These are phyloP conservation scores for Strigamia maritima DNA, from an alignment of 2,888 invertebrate species.

Conservation along the genomic window DNA sequence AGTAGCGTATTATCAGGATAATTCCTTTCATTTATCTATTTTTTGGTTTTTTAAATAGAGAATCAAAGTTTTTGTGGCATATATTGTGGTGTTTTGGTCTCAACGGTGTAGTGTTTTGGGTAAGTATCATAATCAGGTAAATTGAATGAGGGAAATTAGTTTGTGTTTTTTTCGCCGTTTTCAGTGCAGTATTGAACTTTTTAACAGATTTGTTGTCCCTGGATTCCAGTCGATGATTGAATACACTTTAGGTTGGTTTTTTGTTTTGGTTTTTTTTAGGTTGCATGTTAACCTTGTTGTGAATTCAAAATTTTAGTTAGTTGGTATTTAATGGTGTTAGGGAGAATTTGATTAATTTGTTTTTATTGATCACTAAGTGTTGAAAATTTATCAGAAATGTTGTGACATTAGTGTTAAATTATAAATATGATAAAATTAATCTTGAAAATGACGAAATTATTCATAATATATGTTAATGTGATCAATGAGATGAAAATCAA, in stretches of 20 bases:
- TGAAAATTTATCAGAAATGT: not conserved
- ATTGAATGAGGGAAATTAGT: not conserved
- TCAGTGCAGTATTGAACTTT: not conserved
- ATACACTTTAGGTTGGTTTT: not conserved
- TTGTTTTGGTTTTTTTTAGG: not conserved
- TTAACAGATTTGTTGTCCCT: constrained; percentile 49
- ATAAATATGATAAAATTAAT: no score
- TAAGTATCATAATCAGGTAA: constrained; percentile 50
- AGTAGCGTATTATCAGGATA: not conserved
- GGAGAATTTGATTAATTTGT: not conserved
- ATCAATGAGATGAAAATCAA: no score
- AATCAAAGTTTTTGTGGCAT: no score
- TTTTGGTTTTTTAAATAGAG: not conserved
- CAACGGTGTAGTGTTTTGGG: constrained; percentile 75
- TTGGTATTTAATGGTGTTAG: no score
- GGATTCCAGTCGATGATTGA: constrained; percentile 47
- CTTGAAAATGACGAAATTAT: no score
- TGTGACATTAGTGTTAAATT: no score
- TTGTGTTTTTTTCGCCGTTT: not conserved
- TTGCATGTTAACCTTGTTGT: not conserved
- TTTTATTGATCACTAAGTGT: not conserved
- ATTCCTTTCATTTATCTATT: not conserved
- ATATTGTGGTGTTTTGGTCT: no score
- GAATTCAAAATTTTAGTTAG: no score
- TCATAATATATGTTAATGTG: no score